phyloP scores from a whole-genome alignment of 2,888 invertebrate genomes.

The Microctonus hyperodae region DNA sequence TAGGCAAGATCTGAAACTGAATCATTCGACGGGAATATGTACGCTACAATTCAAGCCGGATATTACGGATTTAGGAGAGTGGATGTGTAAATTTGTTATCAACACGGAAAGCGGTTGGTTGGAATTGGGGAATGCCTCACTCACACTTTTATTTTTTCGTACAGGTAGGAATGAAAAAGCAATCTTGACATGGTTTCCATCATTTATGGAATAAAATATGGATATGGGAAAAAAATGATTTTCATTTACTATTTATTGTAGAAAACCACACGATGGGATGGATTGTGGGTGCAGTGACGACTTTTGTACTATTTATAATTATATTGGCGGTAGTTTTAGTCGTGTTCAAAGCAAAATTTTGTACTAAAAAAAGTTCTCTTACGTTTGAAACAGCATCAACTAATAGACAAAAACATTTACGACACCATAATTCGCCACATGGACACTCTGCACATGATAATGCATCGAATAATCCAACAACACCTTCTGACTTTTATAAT shows the following conservation, averaged over 20 bases:
- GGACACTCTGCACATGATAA: background rate
- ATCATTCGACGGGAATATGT: constrained; percentile 55
- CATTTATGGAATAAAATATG: background rate
- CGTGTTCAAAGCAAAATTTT: constrained; percentile 54
- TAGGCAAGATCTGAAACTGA: constrained; percentile 54
- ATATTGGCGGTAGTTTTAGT: constrained; percentile 56
- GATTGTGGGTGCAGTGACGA: constrained; percentile 59
- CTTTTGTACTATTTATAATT: constrained; percentile 53
- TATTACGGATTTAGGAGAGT: constrained; percentile 55
- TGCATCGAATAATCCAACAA: background rate
- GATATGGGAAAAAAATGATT: background rate
- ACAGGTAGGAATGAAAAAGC: constrained; percentile 41
- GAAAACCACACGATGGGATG: constrained; percentile 55
- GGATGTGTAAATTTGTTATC: constrained; percentile 56
- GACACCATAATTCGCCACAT: background rate
- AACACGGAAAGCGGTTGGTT: constrained; percentile 41
- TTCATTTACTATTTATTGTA: constrained; percentile 36
- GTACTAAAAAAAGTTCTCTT: constrained; percentile 43
- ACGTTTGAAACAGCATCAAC: constrained; percentile 50
- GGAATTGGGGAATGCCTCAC: constrained; percentile 53
- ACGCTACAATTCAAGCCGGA: constrained; percentile 55
- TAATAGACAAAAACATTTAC: background rate
- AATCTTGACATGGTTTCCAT: background rate
- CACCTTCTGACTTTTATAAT: constrained; percentile 3
- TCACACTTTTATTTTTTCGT: constrained; percentile 51